phyloP scores from a whole-genome alignment of 2,113 vertebrate genomes.

The Vulpes lagopus region DNA sequence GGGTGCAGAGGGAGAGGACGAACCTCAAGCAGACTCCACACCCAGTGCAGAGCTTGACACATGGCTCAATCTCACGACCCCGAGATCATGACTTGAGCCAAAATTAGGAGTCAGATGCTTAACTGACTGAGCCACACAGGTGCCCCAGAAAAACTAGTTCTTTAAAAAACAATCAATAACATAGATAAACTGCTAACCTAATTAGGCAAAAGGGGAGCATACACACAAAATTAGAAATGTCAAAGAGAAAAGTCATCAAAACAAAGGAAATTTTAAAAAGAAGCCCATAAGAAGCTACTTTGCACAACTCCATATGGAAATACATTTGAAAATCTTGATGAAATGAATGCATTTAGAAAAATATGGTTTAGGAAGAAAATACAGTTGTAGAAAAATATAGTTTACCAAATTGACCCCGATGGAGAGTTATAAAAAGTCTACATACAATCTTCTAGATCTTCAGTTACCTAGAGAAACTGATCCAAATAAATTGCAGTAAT shows the following conservation, averaged over 20 bases:
- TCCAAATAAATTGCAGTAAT: constrained; percentile 18
- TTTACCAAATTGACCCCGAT: not conserved
- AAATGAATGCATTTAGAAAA: constrained; percentile 22
- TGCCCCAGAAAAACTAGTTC: not conserved
- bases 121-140: not conserved
- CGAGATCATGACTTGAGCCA: not conserved
- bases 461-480: not conserved
- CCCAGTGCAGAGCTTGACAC: not conserved
- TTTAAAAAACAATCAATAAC: not conserved
- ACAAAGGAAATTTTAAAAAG: not conserved
- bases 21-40: not conserved
- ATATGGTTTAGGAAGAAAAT: not conserved
- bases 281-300: not conserved
- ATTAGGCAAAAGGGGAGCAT: not conserved
- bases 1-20: not conserved
- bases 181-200: not conserved
- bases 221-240: constrained; percentile 34
- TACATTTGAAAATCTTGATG: constrained; percentile 26
- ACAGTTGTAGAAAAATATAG: constrained; percentile 14
- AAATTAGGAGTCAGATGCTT: not conserved
- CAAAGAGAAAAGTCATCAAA: not conserved
- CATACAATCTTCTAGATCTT: not conserved
- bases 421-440: not conserved
- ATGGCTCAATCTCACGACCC: not conserved
- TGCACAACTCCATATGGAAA: not conserved